Evolutionary conservation across 92 coral and sea anemone species (phyloP), one percentile per base, ranked within the genome.

Genomic region (Zoanthus gigantus): DNA sequence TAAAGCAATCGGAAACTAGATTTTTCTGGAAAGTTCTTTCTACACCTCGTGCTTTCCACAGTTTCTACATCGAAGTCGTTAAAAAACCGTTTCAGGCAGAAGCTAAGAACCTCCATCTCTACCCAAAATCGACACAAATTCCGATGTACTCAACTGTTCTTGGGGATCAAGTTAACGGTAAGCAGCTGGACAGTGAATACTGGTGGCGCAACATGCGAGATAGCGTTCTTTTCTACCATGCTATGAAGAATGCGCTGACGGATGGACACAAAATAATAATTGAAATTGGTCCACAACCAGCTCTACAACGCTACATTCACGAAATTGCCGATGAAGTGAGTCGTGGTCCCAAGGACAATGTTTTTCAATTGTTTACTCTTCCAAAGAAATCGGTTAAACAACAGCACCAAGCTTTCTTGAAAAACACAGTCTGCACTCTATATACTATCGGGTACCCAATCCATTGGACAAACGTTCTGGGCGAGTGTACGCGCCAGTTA

Each of bases 191-290:
- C 48, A 31, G 72, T 9, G 79, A 76, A 28, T 92, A 96, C 85
- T 96, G 98, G 98, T 96, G 98, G 98, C 72, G 74, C 6, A 96
- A 96, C 82, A 91, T 96, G 71, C 94, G 98, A 7, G 77, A 90
- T 13, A 84, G 90, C 23, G 98, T 94, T 10, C 83, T 75, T n/a
- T 96, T 96, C 82, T 72, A 91, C 58, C 72, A 87, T 32, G 96
- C 98, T 2, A 63, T 90, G 77, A 74, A 80, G 60, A 76, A 83
- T 77, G 90, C 94, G 79, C 67, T 96, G 17, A 34, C 58, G 12
- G 98, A 96, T 72, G 98, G 96, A 7, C 75, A 92, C 80, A 88
- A 71, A 31, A 79, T 69, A 68, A 78, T 90, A 13, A 60, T 94
- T 76, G 98, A 96, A 81, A 94, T 96, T 71, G 91, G 95, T 71